phyloP scores from a whole-genome alignment of 2,113 vertebrate genomes.

The Poicephalus meyeri region DNA sequence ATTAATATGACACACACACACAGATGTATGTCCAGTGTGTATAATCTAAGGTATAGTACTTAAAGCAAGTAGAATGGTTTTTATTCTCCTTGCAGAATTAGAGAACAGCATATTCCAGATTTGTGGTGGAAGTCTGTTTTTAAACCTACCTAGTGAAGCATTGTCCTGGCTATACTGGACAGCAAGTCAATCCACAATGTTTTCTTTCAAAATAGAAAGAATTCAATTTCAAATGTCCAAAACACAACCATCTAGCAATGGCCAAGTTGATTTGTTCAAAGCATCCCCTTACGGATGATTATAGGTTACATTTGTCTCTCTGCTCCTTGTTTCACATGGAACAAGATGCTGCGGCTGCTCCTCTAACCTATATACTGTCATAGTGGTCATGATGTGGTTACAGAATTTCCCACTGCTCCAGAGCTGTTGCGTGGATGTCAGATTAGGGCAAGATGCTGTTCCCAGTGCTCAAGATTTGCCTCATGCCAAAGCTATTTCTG shows the following conservation, averaged over 20 bases:
- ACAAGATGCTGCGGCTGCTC: background rate
- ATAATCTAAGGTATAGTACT: background rate
- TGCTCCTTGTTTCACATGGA: background rate
- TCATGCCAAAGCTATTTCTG: background rate
- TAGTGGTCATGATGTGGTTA: background rate
- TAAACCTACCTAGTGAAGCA: background rate
- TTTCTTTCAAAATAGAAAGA: background rate
- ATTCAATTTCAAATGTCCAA: background rate
- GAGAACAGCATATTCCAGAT: background rate
- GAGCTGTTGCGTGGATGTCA: background rate
- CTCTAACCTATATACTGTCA: background rate
- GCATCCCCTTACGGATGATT: background rate
- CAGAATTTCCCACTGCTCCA: background rate
- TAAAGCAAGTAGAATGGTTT: background rate
- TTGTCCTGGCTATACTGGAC: background rate
- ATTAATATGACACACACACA: background rate
- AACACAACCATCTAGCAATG: background rate
- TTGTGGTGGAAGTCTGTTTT: background rate
- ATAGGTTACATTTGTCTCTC: background rate
- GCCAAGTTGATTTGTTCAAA: background rate
- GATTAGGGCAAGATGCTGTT: background rate
- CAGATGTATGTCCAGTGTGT: background rate
- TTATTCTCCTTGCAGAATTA: background rate
- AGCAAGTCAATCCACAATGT: background rate
- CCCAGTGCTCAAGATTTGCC: background rate